A percentile compares a stretch with the other conserved stretches of the same genome.
phyloP scores from a whole-genome alignment of 1,140 invertebrate genomes.

The Psix sp. region DNA sequence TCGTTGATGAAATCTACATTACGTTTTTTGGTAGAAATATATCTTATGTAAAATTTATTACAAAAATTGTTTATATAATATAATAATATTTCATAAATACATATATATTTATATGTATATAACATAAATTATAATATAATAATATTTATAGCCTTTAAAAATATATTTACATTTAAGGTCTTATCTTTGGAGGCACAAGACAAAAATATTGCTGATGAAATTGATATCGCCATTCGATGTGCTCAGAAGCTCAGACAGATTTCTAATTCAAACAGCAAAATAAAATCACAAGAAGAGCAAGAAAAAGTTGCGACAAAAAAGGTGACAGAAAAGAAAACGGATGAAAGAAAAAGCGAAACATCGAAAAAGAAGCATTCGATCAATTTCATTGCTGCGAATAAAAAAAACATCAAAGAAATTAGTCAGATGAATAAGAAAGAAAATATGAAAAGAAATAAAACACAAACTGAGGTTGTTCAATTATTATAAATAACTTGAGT shows the following conservation, averaged over 20 bases:
- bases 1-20: too few species aligned
- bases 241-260: constrained; percentile 65
- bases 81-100: too few species aligned
- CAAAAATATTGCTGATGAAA: constrained; percentile 63
- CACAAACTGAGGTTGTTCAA: neutral
- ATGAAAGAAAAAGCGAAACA: constrained; percentile 1
- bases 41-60: too few species aligned
- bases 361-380: constrained; percentile 32
- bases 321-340: constrained; percentile 8
- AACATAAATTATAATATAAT: too few species aligned
- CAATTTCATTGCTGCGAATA: constrained; percentile 68
- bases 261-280: constrained; percentile 17
- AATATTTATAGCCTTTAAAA: too few species aligned
- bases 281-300: constrained; percentile 2
- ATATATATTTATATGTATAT: too few species aligned
- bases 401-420: constrained; percentile 51
- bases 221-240: constrained; percentile 62
- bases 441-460: constrained; percentile 9
- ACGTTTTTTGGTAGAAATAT: too few species aligned
- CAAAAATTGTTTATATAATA: too few species aligned
- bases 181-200: constrained; percentile 38
- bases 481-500: neutral
- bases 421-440: constrained; percentile 31
- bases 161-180: too few species aligned
- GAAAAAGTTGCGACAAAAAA: constrained; percentile 22